Evolutionary conservation across 2,888 invertebrate species (phyloP).

Genomic region (Aphidius colemani): DNA sequence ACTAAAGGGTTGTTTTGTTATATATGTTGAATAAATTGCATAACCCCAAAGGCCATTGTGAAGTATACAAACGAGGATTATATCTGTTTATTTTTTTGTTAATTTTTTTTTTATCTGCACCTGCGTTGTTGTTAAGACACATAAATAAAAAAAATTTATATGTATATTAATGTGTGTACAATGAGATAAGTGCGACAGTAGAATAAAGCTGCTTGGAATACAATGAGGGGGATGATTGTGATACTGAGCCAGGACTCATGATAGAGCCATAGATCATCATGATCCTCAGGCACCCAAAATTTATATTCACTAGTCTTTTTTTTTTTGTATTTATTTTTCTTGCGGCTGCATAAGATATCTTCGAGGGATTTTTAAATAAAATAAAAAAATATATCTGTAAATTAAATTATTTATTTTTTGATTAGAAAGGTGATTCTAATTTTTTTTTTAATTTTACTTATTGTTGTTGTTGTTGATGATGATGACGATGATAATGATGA

Average conservation of each 20-base stretch:
- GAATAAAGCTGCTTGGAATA: conserved; percentile 28
- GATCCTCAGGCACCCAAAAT: conserved; percentile 40
- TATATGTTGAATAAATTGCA: conserved; percentile 27
- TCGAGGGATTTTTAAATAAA: too few relatives aligned
- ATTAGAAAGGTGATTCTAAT: too few relatives aligned
- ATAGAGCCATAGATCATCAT: conserved; percentile 56
- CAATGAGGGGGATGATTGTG: conserved; percentile 49
- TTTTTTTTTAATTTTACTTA: too few relatives aligned
- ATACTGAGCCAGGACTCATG: conserved; percentile 48
- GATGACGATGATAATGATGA: not conserved
- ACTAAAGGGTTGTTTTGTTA: too few relatives aligned
- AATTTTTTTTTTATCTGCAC: conserved; percentile 24
- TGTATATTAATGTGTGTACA: conserved; percentile 25
- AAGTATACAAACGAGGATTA: conserved; percentile 21
- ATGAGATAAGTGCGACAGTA: conserved; percentile 35
- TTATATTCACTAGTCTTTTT: conserved; percentile 1
- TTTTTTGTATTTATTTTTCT: not conserved
- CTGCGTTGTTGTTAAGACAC: conserved; percentile 16
- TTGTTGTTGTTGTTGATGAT: too few relatives aligned
- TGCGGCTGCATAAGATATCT: too few relatives aligned
- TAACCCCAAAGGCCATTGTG: conserved; percentile 24
- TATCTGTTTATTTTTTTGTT: not conserved
- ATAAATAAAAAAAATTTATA: not conserved
- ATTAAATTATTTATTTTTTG: too few relatives aligned
- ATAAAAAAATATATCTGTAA: too few relatives aligned